Evolutionary conservation across 2,113 vertebrate species (phyloP), one percentile per base, ranked within the genome.

Genomic region (Labeo rohita): DNA sequence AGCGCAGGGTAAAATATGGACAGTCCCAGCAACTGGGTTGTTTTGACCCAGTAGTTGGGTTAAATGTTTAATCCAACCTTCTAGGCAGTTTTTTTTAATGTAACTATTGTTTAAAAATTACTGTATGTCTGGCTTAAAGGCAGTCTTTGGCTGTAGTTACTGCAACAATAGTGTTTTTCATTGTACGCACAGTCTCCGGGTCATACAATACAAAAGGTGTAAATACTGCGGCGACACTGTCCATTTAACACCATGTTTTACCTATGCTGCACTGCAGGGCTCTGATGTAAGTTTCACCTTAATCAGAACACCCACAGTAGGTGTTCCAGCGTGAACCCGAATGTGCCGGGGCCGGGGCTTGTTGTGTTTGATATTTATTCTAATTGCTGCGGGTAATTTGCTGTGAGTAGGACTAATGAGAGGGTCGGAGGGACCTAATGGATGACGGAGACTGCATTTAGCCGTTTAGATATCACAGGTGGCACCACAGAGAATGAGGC

Each of bases 311-410:
- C 86, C 86, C 84, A 85, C 86, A 83, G 79, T 85, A 75, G 77
- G 77, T 77, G 59, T 66, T 77, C 59, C 73, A 47, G 39, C 23
- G 3, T 59, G 83, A 74, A 79, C 84, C 75, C 23, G 23, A 70
- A 66, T 66, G 23, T 92, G 91, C 91, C 91, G 89, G 92, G 92
- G 92, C 93, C 91, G 92, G 91, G 93, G 92, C 88, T 91, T 93
- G 91, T 89, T 81, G 66, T 91, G 93, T 94, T 94, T 94, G 93
- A 93, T 95, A 91, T 90, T 93, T 93, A 90, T 92, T 93, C 92
- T 95, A 95, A 95, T 95, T 95, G 94, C 93, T 87, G 90, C 91
- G 87, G 90, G 92, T 95, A 95, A 95, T 95, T 95, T 93, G 93
- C 93, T 90, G 92, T 92, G 93, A 91, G 93, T 92, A 89, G 90